Base-by-base conservation (phyloP, 1,140 invertebrate genomes). In the Oryctes rhinoceros region DNA sequence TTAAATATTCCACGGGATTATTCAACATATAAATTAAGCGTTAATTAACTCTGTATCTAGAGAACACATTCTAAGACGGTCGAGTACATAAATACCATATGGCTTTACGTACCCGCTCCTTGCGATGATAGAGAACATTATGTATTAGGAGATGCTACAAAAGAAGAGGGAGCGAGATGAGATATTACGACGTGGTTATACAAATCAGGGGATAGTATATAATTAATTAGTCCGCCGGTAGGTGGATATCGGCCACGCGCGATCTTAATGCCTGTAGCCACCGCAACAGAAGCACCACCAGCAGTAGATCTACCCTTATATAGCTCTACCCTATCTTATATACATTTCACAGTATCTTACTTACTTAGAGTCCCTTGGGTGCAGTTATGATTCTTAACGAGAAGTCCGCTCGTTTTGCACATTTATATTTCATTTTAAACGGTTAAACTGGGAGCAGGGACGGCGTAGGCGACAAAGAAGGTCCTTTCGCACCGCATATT, bases 151-250 rank as follows among this genome's bases (percentile, higher is more conserved):
- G 10, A 37, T 37, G 44, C 35, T 44, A 44, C 65, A 71, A 71
- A 71, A 71, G 20, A 71, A 71, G 65, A 71, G 35, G 24, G 24
- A 71, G 75, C 15, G 13, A 76, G 75, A 76, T 49, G 75, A 44
- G 47, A 15, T n/a, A 49, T 76, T 20, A 76, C 39, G 75, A 76
- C 75, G 75, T 76, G 75, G 37, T 49, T 49, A 44, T 76, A 15
- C 15, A 76, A 76, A 76, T 76, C 15, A 44, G 13, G 24, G 49
- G 79, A 76, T 76, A 80, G 48, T 71, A 30, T 71, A 80, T 81
- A 82, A 82, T 82, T 82, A 82, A 82, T 82, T 82, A 82, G 78
- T 79, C 76, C 80, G 74, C 76, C 74, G 80, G 79, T 44, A 67
- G 62, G 62, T 24, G 18, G 67, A 78, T 82, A 82, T 82, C 82